Percentiles rank a stretch among this genome's conserved stretches.
Evolutionary conservation across 2,113 vertebrate species (phyloP).

Genomic region (Corapipo altera): DNA sequence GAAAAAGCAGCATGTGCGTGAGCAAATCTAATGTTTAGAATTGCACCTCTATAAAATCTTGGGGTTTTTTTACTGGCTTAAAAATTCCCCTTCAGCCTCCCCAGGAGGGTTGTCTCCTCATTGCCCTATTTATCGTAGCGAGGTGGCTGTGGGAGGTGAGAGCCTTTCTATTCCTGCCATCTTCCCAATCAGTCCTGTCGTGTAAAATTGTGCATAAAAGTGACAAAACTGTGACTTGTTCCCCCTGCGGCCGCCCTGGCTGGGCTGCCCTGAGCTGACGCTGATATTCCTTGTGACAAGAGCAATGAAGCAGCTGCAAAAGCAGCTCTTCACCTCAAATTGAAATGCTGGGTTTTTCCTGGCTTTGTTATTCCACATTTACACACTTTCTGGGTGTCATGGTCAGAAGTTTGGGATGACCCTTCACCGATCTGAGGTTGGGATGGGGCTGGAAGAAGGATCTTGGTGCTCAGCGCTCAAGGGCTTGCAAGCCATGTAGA

Average conservation of each 20-base stretch:
- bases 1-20: background rate
- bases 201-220: conserved; percentile 54
- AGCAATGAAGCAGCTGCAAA: conserved; percentile 14
- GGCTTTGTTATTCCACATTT: background rate
- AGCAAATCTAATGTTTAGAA: background rate
- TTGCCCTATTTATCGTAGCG: background rate
- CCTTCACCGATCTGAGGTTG: fast-evolving
- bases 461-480: background rate
- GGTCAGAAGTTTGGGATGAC: background rate
- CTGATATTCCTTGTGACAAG: conserved; percentile 25
- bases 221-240: background rate
- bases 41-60: background rate
- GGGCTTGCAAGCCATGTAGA: background rate
- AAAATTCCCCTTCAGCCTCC: background rate
- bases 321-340: background rate
- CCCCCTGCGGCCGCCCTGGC: background rate
- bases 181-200: background rate
- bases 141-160: background rate
- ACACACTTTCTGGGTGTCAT: background rate
- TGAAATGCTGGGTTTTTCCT: background rate
- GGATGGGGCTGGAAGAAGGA: background rate
- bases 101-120: fast-evolving
- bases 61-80: background rate
- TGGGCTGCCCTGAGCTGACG: background rate
- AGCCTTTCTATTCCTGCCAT: conserved; percentile 6